These are phyloP conservation scores for Chrysocyon brachyurus DNA, from an alignment of 2,797 vertebrate species.

Conservation along the genomic window DNA sequence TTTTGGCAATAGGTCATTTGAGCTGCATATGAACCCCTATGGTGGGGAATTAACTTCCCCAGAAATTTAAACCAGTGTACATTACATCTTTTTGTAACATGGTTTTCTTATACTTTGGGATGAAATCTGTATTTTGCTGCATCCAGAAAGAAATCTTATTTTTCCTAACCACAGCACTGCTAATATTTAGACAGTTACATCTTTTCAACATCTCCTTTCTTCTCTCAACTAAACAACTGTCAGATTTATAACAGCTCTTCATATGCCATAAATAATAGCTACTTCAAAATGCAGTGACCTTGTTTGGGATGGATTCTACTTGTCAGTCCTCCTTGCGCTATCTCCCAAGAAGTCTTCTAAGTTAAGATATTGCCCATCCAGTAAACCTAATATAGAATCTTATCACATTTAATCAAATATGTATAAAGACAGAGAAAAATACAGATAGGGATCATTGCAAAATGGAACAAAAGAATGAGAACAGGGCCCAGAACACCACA, in stretches of 20 bases:
- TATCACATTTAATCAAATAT: background rate
- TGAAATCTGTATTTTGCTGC: background rate
- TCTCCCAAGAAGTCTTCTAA: constrained; percentile 29
- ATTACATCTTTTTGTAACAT: background rate
- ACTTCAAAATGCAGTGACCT: background rate
- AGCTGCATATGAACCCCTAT: background rate
- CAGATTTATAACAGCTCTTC: background rate
- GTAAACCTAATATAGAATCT: background rate
- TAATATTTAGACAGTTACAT: constrained; percentile 15
- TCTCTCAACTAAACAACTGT: constrained; percentile 29
- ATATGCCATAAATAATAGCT: constrained; percentile 16
- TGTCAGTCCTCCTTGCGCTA: background rate
- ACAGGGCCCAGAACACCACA: background rate
- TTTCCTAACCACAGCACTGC: background rate
- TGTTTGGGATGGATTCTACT: background rate
- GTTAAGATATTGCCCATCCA: background rate
- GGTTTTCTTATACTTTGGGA: background rate
- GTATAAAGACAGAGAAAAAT: background rate
- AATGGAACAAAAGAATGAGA: background rate
- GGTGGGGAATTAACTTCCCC: background rate
- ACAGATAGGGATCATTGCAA: background rate
- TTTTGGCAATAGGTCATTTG: background rate
- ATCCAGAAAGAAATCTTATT: background rate
- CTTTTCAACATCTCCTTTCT: background rate
- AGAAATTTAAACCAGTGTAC: background rate